These are phyloP conservation scores for Eledone cirrhosa DNA, from an alignment of 2,888 invertebrate genomes.

Conservation along the genomic window DNA sequence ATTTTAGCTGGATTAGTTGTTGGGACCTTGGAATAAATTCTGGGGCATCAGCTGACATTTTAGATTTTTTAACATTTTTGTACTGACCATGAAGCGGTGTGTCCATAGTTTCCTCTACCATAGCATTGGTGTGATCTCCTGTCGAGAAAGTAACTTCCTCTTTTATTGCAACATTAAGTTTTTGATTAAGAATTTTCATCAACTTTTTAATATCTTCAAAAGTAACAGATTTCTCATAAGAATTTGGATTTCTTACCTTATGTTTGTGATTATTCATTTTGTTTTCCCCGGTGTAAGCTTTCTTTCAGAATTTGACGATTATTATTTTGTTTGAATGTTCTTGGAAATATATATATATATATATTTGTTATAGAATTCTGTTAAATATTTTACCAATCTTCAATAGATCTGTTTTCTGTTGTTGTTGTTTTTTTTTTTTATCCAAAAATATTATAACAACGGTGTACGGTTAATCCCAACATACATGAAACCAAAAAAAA, in stretches of 20 bases:
- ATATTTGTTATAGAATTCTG: no score
- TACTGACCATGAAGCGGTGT: neutral
- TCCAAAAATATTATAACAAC: no score
- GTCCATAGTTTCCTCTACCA: neutral
- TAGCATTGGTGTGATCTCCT: neutral
- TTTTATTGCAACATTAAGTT: neutral
- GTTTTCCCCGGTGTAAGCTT: neutral
- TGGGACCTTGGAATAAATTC: slow-evolving; percentile 18
- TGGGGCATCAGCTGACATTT: slow-evolving; percentile 16
- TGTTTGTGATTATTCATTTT: neutral
- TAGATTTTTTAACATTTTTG: slow-evolving; percentile 5
- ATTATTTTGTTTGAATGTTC: no score
- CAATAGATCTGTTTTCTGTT: no score
- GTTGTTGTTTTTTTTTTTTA: no score
- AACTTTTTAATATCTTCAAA: slow-evolving; percentile 14
- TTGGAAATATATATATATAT: no score
- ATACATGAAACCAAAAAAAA: no score
- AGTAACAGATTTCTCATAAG: slow-evolving; percentile 13
- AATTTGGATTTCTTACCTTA: neutral
- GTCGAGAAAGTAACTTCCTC: slow-evolving; percentile 16
- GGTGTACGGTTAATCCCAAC: no score
- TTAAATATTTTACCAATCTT: no score
- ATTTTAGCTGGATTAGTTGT: no score
- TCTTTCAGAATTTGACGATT: no score
- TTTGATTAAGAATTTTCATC: slow-evolving; percentile 18